Evolutionary conservation across 2,113 vertebrate species (phyloP).

Genomic region (Chloroceryle aenea): DNA sequence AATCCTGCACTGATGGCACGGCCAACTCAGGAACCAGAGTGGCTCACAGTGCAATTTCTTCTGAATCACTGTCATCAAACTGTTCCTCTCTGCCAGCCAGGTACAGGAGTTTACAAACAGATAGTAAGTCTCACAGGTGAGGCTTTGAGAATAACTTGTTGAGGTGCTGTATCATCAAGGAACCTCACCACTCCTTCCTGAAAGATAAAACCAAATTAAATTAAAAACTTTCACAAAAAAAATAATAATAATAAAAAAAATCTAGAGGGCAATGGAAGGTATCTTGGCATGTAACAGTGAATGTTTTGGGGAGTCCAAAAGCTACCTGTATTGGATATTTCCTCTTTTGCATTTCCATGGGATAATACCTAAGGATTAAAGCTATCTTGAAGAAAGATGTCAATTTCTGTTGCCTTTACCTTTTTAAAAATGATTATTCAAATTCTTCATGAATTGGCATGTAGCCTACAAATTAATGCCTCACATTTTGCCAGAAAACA

Average conservation of each 20-base stretch:
- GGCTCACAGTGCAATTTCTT: background rate
- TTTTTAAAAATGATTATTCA: background rate
- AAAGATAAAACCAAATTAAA: background rate
- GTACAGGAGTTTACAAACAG: background rate
- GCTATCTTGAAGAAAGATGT: background rate
- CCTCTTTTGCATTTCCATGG: background rate
- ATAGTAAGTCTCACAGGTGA: background rate
- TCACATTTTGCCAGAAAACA: background rate
- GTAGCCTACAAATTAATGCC: background rate
- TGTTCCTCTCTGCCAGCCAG: background rate
- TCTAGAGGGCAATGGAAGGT: background rate
- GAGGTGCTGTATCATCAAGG: background rate
- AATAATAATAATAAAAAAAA: no score
- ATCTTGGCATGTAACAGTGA: background rate
- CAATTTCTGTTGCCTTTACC: background rate
- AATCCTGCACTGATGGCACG: background rate
- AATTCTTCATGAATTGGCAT: background rate
- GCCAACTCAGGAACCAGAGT: background rate
- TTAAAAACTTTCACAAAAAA: background rate
- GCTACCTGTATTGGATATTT: background rate
- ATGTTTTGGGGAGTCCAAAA: background rate
- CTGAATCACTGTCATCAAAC: background rate
- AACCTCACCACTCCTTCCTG: background rate
- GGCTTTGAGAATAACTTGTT: background rate
- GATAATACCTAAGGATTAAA: background rate